Evolutionary conservation across 2,888 invertebrate species (phyloP), one percentile per base, ranked within the genome.

Genomic region (Lithophane socia): DNA sequence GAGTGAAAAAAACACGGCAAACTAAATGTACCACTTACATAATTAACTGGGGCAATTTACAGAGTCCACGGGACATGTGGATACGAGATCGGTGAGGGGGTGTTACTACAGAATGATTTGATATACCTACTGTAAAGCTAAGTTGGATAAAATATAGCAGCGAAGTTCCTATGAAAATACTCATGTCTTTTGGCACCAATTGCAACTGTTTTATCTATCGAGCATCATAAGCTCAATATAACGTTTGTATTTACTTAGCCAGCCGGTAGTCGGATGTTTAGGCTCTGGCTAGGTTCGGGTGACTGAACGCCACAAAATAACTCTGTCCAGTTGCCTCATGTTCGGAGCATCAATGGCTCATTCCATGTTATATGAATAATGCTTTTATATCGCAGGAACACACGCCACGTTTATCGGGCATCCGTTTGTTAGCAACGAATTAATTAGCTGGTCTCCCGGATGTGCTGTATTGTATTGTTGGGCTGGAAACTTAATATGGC

Each of bases 371-470:
- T 63, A 58, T 63, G 77, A 81, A 87, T 77, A 84, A 79, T 58
- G 73, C 58, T 75, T 86, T 73, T 81, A 83, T 86, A 85, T 88
- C 80, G 89, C 90, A 91, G 93, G 91, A 91, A 91, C 91, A 89
- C 82, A 79, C 68, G 78, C 82, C 74, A 80, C 42, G 85, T 89
- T 92, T 92, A 90, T 91, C 90, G 80, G 85, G 86, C 90, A 91
- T 91, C 91, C 91, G 91, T 89, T 87, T 80, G 87, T 81, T 82
- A 72, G 82, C 72, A 72, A 77, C 87, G 81, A 91, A 92, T 92
- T 91, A 88, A 92, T 92, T 91, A 86, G 88, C 90, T 67, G 63
- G 73, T 75, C 69, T 74, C 84, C 88, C 89, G 91, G 92, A 92
- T 88, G 88, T 79, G 68, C 73, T 82, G 79, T 88, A 85, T 83